phyloP scores from a whole-genome alignment of 2,113 vertebrate genomes.

The Cebus imitator region DNA sequence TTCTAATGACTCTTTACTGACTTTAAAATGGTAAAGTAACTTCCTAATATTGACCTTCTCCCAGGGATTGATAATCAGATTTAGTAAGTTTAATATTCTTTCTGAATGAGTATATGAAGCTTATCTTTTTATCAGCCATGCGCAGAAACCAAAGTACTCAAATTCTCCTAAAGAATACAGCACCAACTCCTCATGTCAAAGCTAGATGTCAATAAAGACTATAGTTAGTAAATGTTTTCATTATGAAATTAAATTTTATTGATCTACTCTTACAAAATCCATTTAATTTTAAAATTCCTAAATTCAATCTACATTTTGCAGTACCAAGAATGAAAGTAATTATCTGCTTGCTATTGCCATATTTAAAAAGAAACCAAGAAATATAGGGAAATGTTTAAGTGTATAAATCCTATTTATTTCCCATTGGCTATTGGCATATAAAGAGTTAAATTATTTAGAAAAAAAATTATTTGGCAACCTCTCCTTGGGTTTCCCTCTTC shows the following conservation, averaged over 20 bases:
- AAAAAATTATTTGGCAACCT: not conserved
- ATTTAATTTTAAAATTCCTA: conserved; percentile 47
- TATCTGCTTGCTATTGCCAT: not conserved
- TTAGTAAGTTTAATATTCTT: not conserved
- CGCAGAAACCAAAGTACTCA: not conserved
- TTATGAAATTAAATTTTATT: conserved; percentile 47
- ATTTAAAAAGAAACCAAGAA: conserved; percentile 22
- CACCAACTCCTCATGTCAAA: not conserved
- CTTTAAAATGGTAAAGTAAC: not conserved
- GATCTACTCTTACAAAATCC: not conserved
- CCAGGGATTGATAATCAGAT: not conserved
- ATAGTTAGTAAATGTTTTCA: conserved; percentile 55
- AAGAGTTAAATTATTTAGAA: not conserved
- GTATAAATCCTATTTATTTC: conserved; percentile 8
- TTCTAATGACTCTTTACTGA: not conserved
- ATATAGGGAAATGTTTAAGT: not conserved
- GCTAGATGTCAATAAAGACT: not conserved
- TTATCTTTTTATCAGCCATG: conserved; percentile 11
- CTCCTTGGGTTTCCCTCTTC: not conserved
- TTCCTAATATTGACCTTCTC: not conserved
- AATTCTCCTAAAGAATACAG: not conserved
- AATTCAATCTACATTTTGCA: not conserved
- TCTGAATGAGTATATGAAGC: not conserved
- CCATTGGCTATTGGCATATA: not conserved
- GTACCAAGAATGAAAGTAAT: not conserved